A percentile compares a stretch with the other conserved stretches of the same genome.
Evolutionary conservation across 2,888 invertebrate genomes (phyloP).

Genomic region (Cryptocephalus primarius): DNA sequence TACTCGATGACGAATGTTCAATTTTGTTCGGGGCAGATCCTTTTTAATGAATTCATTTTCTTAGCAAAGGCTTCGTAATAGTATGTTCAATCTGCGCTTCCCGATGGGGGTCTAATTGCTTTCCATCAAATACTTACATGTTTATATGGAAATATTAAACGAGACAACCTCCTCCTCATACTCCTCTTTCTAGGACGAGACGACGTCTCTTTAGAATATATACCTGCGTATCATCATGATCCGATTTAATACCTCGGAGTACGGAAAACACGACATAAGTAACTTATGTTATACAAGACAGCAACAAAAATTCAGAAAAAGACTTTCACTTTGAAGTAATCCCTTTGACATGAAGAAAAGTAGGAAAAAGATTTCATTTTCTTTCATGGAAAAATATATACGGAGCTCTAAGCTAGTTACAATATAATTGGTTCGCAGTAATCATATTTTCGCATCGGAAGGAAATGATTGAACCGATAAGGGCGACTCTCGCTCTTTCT

Average conservation of each 20-base stretch:
- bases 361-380: slow-evolving; percentile 15
- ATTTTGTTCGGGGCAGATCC: no score
- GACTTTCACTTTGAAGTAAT: slow-evolving; percentile 15
- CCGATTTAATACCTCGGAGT: background rate
- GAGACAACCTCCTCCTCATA: no score
- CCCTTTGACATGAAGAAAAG: slow-evolving; percentile 10
- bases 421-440: slow-evolving; percentile 12
- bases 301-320: slow-evolving; percentile 15
- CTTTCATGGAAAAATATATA: slow-evolving; percentile 13
- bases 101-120: no score
- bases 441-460: slow-evolving; percentile 7
- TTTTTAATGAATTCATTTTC: no score
- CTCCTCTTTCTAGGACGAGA: no score
- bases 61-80: no score
- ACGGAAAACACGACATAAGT: slow-evolving; percentile 11
- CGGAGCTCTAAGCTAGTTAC: slow-evolving; percentile 14
- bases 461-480: slow-evolving; percentile 3
- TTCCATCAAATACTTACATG: no score
- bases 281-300: slow-evolving; percentile 17
- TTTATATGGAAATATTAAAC: no score
- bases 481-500: slow-evolving; percentile 2
- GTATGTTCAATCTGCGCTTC: no score
- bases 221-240: no score
- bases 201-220: no score
- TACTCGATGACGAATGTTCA: no score